A percentile compares a stretch with the other conserved stretches of the same genome.
Evolutionary conservation across 1,140 invertebrate species (phyloP).

Genomic region (Bombus polaris): DNA sequence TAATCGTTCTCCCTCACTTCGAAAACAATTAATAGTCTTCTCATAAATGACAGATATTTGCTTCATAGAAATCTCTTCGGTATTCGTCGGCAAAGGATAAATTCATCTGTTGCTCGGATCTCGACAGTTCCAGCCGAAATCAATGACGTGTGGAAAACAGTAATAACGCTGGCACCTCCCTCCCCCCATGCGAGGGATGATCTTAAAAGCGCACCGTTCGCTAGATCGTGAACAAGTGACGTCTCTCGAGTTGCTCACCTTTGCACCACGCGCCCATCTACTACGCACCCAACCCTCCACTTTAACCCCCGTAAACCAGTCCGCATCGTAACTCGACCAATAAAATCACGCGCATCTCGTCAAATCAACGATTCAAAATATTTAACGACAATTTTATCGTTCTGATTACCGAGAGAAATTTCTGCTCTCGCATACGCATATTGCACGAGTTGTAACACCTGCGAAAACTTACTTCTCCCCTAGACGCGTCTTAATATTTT

Average conservation of each 20-base stretch:
- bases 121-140: neutral
- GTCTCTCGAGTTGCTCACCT: constrained; percentile 45
- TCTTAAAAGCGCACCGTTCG: constrained; percentile 51
- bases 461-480: neutral
- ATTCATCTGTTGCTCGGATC: neutral
- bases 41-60: neutral
- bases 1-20: neutral
- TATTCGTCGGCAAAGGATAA: neutral
- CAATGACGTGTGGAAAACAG: neutral
- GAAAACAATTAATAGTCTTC: neutral
- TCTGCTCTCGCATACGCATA: neutral
- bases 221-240: constrained; percentile 66
- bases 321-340: constrained; percentile 22
- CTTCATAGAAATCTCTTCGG: neutral
- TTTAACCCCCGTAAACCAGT: constrained; percentile 36
- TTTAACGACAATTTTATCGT: constrained; percentile 8
- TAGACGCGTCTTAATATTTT: neutral
- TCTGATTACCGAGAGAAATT: neutral
- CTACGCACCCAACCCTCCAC: constrained; percentile 65
- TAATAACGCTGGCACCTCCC: neutral
- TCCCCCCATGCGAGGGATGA: too few species aligned
- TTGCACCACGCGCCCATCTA: constrained; percentile 59
- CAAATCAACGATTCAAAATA: constrained; percentile 9
- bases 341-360: constrained; percentile 21
- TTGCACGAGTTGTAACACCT: too few species aligned